Evolutionary conservation across 2,113 vertebrate species (phyloP).

Genomic region (Castor canadensis): DNA sequence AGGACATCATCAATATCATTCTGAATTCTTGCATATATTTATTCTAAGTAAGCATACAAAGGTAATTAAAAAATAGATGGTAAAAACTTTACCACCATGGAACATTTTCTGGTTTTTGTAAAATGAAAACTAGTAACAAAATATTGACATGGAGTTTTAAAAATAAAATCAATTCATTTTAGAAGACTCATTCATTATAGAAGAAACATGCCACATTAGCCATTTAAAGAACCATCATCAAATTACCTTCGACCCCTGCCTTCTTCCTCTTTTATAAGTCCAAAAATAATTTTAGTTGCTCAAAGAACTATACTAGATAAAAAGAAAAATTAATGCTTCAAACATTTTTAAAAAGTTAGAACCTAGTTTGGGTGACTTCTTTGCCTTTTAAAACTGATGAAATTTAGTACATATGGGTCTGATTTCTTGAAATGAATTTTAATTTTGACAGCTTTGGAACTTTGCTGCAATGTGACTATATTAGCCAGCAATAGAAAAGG

Average conservation of each 20-base stretch:
- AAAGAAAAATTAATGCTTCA: slow-evolving; percentile 28
- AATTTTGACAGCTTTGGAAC: slow-evolving; percentile 51
- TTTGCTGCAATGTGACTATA: slow-evolving; percentile 19
- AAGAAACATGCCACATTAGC: slow-evolving; percentile 38
- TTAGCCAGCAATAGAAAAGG: slow-evolving; percentile 25
- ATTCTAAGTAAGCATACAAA: slow-evolving; percentile 34
- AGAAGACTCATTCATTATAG: slow-evolving; percentile 47
- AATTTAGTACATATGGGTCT: slow-evolving; percentile 15
- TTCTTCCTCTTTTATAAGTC: slow-evolving; percentile 43
- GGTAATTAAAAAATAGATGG: slow-evolving; percentile 37
- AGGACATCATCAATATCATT: slow-evolving; percentile 40
- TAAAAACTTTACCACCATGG: slow-evolving; percentile 34
- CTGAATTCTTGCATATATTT: slow-evolving; percentile 44
- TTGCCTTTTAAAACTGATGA: slow-evolving; percentile 46
- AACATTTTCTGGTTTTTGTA: slow-evolving; percentile 31
- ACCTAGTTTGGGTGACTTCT: background rate
- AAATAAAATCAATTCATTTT: slow-evolving; percentile 29
- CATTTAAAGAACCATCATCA: slow-evolving; percentile 42
- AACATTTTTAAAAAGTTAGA: slow-evolving; percentile 40
- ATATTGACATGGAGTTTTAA: background rate
- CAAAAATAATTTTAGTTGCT: slow-evolving; percentile 46
- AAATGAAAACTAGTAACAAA: slow-evolving; percentile 59
- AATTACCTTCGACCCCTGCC: background rate
- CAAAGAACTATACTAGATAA: slow-evolving; percentile 24
- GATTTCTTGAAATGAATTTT: slow-evolving; percentile 48